phyloP scores from a whole-genome alignment of 2,797 vertebrate species.

The Dicrostonyx torquatus region DNA sequence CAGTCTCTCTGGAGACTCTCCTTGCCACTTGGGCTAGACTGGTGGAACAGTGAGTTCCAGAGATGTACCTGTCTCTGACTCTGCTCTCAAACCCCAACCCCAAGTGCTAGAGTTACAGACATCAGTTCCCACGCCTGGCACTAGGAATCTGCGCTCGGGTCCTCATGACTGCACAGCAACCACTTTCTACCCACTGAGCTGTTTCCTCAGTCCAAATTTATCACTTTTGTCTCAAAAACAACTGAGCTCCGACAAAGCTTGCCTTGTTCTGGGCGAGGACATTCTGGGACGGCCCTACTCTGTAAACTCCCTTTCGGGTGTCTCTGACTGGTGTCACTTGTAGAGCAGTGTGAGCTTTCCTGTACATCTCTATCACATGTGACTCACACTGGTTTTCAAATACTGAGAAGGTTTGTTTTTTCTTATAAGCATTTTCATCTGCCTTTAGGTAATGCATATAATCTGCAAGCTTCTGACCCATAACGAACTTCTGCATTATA shows the following conservation, averaged over 20 bases:
- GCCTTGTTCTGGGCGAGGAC: background rate
- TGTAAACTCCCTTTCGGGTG: background rate
- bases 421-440: background rate
- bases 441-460: background rate
- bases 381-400: background rate
- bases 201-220: background rate
- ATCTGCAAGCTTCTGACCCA: background rate
- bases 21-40: background rate
- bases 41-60: background rate
- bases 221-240: background rate
- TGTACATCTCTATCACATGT: background rate
- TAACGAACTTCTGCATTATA: background rate
- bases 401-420: background rate
- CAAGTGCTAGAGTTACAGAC: background rate
- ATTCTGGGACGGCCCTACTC: background rate
- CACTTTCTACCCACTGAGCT: background rate
- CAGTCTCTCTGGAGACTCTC: background rate
- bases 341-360: too few relatives aligned
- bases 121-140: background rate
- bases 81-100: background rate
- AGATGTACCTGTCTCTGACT: background rate
- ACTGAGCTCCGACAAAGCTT: background rate
- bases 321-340: background rate
- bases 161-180: too few relatives aligned
- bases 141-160: background rate